Evolutionary conservation across 2,888 invertebrate genomes (phyloP), one percentile per base, ranked within the genome.

Genomic region (Apotomis capreana): DNA sequence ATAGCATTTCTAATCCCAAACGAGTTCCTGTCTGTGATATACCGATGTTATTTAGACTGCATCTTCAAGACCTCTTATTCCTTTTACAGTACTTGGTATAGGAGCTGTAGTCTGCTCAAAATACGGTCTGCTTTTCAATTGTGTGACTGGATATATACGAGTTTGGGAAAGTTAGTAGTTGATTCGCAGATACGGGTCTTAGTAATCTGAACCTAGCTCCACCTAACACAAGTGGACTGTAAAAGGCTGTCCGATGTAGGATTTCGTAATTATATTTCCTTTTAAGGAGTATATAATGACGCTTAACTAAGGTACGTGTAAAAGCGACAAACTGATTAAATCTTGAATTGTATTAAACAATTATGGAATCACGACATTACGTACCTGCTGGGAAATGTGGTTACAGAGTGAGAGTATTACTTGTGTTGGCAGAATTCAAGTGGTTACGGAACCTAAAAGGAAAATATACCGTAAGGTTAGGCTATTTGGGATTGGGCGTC

Each of bases 231-330:
- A 49, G 49, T 37, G 40, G 10, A 4, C 55, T 13, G 57, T 69
- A 69, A 57, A 51, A 13, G 37, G 62, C 51, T 13, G 55, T 4
- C 26, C 6, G 67, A 68, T 71, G 62, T 71, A 71, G 55, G 44
- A 63, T 72, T 72, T 72, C 72, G 72, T 72, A 72, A 72, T 72
- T 72, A 68, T 54, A 55, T 55, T 15, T 52, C 72, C 72, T n/a
- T 72, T 58, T 72, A 63, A 13, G 72, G 72, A 36, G 37, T 46
- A 59, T 68, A 68, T 72, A 72, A 72, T 72, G 72, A 59, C 57
- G 52, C 55, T 51, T 12, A 8, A 40, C 59, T 49, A 59, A 54
- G 61, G 57, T 68, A 71, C 55, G 57, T 61, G 71, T 67, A 51
- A 65, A 61, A n/a, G 61, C 61, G 51, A 68, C 62, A 62, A 57